A percentile compares a stretch with the other conserved stretches of the same genome.
phyloP scores from a whole-genome alignment of 2,113 vertebrate species.

The Mixornis gularis region DNA sequence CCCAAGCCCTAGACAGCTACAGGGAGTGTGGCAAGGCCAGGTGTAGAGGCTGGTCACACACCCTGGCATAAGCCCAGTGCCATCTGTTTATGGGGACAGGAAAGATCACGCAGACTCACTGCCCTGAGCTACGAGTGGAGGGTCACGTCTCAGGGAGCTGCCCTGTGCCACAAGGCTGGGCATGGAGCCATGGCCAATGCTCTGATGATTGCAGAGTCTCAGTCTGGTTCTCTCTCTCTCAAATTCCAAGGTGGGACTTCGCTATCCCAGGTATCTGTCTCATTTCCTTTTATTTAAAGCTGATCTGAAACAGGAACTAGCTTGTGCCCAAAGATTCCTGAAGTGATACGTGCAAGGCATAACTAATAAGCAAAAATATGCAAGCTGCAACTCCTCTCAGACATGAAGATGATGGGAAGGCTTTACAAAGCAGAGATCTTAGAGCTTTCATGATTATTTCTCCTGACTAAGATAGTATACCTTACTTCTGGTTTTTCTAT shows the following conservation, averaged over 20 bases:
- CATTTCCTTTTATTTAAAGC: not conserved
- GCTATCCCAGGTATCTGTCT: not conserved
- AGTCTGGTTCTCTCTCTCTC: not conserved
- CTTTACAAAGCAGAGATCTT: not conserved
- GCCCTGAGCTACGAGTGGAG: not conserved
- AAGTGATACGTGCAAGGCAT: not conserved
- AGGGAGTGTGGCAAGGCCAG: not conserved
- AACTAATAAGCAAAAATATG: not conserved
- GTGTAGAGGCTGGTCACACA: fast-evolving
- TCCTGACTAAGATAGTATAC: not conserved
- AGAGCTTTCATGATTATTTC: not conserved
- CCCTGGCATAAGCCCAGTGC: not conserved
- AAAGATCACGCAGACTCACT: not conserved
- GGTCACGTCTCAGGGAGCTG: constrained; percentile 21
- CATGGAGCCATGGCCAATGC: not conserved
- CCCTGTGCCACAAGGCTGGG: not conserved
- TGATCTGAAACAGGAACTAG: not conserved
- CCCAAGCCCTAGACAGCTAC: not conserved
- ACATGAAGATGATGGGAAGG: not conserved
- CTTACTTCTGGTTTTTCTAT: not conserved
- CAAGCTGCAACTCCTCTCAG: not conserved
- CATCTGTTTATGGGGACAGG: constrained; percentile 9
- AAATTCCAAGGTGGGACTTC: not conserved
- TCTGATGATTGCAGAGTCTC: not conserved
- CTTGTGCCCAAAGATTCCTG: not conserved